Conservation (phyloP, 1,140 invertebrate species). For the Venustaconcha ellipsiformis region DNA sequence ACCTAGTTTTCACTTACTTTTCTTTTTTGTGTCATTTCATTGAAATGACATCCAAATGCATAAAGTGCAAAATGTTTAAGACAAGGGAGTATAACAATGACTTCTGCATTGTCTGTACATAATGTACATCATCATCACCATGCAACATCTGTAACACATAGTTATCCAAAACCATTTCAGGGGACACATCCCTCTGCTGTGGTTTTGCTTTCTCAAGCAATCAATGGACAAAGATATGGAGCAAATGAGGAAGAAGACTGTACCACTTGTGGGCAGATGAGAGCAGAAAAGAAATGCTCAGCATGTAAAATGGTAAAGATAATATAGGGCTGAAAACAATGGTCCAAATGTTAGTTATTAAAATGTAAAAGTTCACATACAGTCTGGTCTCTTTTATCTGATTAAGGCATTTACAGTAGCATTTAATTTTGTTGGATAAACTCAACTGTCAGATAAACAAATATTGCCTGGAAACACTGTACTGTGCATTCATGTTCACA, state of each 20-base stretch:
- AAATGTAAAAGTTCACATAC: not conserved
- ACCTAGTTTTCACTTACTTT: too few species aligned
- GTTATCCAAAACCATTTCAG: conserved; percentile 26
- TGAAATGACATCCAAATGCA: too few species aligned
- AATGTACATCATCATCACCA: too few species aligned
- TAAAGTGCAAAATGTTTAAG: too few species aligned
- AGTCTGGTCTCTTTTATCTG: not conserved
- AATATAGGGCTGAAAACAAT: conserved; percentile 3
- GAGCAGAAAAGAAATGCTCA: conserved; percentile 92
- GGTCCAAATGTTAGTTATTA: not conserved
- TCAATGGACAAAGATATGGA: conserved; percentile 84
- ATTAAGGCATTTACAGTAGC: not conserved
- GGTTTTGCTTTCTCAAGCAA: conserved; percentile 81
- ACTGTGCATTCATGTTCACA: not conserved
- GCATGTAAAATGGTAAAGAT: conserved; percentile 83
- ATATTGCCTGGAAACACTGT: not conserved
- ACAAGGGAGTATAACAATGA: too few species aligned
- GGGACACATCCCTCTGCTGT: conserved; percentile 74
- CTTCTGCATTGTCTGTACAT: too few species aligned
- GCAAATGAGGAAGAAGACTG: conserved; percentile 81
- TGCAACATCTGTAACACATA: too few species aligned
- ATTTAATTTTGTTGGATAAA: not conserved
- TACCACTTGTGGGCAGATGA: conserved; percentile 89
- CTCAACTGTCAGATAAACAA: not conserved
- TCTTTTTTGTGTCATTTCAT: too few species aligned